Percentiles rank a stretch among this genome's conserved stretches.
Conservation (phyloP, 2,888 invertebrate genomes). For the Aphrophora alni region DNA sequence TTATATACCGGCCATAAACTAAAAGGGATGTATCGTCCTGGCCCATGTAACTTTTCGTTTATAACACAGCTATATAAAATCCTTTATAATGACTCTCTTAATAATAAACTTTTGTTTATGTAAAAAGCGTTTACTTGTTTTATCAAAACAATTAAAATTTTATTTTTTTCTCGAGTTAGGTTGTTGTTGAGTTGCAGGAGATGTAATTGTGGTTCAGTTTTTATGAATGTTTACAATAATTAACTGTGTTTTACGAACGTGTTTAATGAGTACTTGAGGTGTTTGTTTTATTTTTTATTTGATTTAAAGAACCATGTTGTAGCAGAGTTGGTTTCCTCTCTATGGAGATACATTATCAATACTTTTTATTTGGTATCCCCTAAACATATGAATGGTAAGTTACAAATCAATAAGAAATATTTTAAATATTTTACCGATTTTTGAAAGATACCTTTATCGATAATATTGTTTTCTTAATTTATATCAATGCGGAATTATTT, state of each 20-base stretch:
- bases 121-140: slow-evolving; percentile 6
- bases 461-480: too few relatives aligned
- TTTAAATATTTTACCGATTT: too few relatives aligned
- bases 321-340: not conserved
- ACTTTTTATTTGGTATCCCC: too few relatives aligned
- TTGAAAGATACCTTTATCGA: too few relatives aligned
- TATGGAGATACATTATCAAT: too few relatives aligned
- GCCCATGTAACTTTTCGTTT: not conserved
- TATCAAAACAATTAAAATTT: not conserved
- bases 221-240: not conserved
- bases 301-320: not conserved
- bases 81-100: not conserved
- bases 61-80: not conserved
- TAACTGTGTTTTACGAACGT: not conserved
- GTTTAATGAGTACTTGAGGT: not conserved
- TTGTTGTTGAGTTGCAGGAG: not conserved
- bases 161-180: not conserved
- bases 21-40: not conserved
- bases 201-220: not conserved
- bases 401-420: too few relatives aligned
- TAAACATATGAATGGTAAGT: too few relatives aligned
- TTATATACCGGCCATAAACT: not conserved
- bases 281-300: not conserved
- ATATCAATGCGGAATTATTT: too few relatives aligned
- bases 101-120: not conserved